These are phyloP conservation scores for Tragelaphus buxtoni DNA, from an alignment of 2,113 vertebrate genomes.

Conservation along the genomic window DNA sequence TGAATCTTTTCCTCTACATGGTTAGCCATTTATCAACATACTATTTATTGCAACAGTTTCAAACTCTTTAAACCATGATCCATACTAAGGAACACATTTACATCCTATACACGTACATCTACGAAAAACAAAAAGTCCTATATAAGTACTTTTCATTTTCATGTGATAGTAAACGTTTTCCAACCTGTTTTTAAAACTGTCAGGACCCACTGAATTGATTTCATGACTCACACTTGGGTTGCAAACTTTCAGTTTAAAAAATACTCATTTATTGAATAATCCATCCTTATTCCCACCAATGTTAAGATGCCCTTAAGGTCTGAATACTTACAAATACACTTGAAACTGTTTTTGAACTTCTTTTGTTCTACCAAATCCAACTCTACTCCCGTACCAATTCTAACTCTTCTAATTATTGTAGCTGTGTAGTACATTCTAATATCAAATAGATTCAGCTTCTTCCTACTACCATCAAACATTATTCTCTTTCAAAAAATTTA, in stretches of 20 bases:
- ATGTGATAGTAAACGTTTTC: background rate
- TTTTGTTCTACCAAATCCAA: background rate
- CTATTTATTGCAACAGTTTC: background rate
- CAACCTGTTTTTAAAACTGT: background rate
- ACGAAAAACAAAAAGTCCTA: background rate
- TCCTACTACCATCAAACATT: background rate
- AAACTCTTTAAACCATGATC: conserved; percentile 29
- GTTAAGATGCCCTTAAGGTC: background rate
- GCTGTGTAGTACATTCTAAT: background rate
- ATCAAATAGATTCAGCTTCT: background rate
- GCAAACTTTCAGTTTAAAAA: background rate
- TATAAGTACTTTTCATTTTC: background rate
- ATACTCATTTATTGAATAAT: background rate
- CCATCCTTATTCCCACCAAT: background rate
- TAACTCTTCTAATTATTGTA: background rate
- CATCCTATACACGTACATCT: background rate
- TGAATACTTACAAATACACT: background rate
- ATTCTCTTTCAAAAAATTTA: background rate
- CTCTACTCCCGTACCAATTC: background rate
- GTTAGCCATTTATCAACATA: conserved; percentile 12
- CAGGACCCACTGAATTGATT: background rate
- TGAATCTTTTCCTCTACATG: background rate
- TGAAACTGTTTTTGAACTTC: background rate
- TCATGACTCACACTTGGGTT: background rate
- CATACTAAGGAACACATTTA: conserved; percentile 11